These are phyloP conservation scores for Caerostris extrusa DNA, from an alignment of 1,140 invertebrate species.

Conservation along the genomic window DNA sequence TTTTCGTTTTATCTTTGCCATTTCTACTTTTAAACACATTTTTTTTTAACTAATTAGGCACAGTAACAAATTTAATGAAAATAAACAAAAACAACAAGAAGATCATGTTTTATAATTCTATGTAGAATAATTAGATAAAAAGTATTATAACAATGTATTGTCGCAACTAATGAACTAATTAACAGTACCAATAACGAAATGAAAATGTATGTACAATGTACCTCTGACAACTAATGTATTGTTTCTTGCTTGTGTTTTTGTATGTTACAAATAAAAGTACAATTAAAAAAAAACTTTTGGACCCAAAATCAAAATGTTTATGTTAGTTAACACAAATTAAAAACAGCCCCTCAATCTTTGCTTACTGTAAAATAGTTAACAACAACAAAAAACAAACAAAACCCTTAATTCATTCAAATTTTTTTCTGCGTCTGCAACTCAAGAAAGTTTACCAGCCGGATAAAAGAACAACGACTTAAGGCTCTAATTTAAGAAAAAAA, in stretches of 20 bases:
- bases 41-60: no score
- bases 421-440: neutral
- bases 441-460: neutral
- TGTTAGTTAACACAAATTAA: neutral
- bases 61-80: no score
- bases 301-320: neutral
- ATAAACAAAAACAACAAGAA: no score
- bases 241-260: neutral
- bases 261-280: neutral
- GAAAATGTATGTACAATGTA: no score
- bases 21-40: no score
- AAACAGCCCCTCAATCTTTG: neutral
- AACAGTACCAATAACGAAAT: neutral
- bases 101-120: no score
- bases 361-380: neutral
- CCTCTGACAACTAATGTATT: no score
- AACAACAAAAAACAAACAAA: neutral
- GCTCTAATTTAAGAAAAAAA: neutral
- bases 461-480: neutral
- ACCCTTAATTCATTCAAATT: constrained; percentile 17
- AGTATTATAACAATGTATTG: no score
- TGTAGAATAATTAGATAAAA: no score
- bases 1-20: no score
- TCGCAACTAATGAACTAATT: neutral
- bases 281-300: neutral